Percentiles rank a stretch among this genome's conserved stretches.
Conservation (phyloP, 2,113 vertebrate species). For the Mystacornis crossleyi region DNA sequence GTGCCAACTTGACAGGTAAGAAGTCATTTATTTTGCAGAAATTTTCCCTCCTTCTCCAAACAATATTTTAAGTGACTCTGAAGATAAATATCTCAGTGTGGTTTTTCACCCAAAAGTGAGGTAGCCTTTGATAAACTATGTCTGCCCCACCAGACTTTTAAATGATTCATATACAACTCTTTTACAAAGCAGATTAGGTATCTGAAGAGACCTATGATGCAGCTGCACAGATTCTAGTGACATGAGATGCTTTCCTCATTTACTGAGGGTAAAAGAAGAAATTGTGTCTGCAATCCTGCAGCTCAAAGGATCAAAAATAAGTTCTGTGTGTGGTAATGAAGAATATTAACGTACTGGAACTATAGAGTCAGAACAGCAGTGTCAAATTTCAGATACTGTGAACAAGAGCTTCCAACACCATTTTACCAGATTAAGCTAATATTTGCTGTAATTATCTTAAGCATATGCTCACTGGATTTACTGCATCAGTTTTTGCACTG, state of each 20-base stretch:
- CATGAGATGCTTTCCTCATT: neutral
- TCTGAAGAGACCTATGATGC: neutral
- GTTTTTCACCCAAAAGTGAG: neutral
- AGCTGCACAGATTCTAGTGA: neutral
- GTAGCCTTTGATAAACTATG: neutral
- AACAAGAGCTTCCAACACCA: neutral
- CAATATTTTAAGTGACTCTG: neutral
- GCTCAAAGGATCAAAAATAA: neutral
- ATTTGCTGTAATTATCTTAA: neutral
- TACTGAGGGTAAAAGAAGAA: neutral
- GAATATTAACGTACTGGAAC: neutral
- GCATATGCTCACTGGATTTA: neutral
- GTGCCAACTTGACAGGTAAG: neutral
- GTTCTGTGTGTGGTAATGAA: neutral
- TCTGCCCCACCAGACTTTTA: neutral
- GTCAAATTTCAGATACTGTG: neutral
- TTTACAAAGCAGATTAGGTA: neutral
- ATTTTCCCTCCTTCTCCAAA: neutral
- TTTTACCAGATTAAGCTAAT: neutral
- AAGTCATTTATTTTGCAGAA: neutral
- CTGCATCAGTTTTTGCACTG: rapidly evolving
- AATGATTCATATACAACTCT: neutral
- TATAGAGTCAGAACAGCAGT: neutral
- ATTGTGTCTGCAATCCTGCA: neutral
- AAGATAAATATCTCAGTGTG: neutral